Evolutionary conservation across 2,113 vertebrate species (phyloP).

Genomic region (Sminthopsis crassicaudata): DNA sequence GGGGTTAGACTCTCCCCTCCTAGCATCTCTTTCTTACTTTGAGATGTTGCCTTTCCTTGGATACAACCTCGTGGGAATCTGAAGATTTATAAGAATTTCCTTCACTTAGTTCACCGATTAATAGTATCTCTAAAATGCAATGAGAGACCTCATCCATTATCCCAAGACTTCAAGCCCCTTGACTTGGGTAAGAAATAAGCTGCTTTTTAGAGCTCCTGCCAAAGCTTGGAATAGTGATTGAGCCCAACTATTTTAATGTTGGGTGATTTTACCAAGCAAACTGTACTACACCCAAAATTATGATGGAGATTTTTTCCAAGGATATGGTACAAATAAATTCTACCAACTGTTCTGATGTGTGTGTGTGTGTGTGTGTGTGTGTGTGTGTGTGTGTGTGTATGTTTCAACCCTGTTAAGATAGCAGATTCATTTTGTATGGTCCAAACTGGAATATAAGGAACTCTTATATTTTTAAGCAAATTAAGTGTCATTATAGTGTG

Average conservation of each 20-base stretch:
- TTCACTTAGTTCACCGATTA: not conserved
- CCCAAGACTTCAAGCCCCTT: conserved; percentile 34
- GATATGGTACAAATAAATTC: conserved; percentile 19
- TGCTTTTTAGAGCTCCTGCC: not conserved
- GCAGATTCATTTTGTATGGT: not conserved
- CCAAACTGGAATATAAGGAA: not conserved
- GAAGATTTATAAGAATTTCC: conserved; percentile 41
- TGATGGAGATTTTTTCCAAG: conserved; percentile 47
- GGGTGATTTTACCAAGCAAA: conserved; percentile 51
- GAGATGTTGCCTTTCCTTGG: not conserved
- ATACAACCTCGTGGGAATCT: conserved; percentile 15
- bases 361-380: not conserved
- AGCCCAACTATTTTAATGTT: conserved; percentile 52
- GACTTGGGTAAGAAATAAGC: conserved; percentile 43
- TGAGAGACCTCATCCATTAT: conserved; percentile 40
- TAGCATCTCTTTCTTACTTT: not conserved
- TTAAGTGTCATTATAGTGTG: not conserved
- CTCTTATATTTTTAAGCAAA: conserved; percentile 23
- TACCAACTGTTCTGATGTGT: conserved; percentile 11
- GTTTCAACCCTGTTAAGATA: conserved; percentile 40
- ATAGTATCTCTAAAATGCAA: not conserved
- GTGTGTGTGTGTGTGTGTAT: not conserved
- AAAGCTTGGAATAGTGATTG: conserved; percentile 5
- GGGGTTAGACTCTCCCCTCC: not conserved
- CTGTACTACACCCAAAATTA: conserved; percentile 46